Conservation (phyloP, 2,797 vertebrate genomes). For the Molossus alvarezi region DNA sequence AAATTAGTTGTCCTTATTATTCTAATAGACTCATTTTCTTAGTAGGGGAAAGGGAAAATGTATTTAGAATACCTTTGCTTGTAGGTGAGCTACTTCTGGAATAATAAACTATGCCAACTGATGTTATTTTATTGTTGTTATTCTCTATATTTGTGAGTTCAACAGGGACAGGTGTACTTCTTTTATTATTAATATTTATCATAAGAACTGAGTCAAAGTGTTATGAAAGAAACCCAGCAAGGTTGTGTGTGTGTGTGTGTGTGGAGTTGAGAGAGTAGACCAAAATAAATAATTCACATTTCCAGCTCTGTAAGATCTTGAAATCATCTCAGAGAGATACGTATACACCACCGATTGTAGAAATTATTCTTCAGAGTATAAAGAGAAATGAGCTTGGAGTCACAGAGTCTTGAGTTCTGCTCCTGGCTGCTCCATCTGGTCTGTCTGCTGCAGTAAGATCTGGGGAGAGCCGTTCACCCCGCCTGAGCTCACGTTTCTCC, state of each 20-base stretch:
- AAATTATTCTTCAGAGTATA: constrained; percentile 19
- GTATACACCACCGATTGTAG: background rate
- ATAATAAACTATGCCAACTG: background rate
- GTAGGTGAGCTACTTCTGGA: background rate
- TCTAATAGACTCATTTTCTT: background rate
- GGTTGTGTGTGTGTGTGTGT: background rate
- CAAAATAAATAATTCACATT: background rate
- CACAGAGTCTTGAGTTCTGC: background rate
- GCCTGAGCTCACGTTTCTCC: background rate
- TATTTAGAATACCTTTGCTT: background rate
- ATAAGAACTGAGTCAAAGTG: background rate
- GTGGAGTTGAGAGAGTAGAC: background rate
- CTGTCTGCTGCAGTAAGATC: background rate
- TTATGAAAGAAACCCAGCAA: background rate
- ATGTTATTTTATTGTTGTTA: background rate
- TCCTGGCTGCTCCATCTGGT: background rate
- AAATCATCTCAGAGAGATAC: background rate
- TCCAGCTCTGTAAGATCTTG: background rate
- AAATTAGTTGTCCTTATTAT: background rate
- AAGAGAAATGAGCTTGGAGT: constrained; percentile 16
- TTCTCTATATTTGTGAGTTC: background rate
- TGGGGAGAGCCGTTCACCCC: background rate
- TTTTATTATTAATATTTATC: background rate
- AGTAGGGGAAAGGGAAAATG: background rate
- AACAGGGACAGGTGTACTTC: background rate